phyloP scores from a whole-genome alignment of 2,888 invertebrate species.

The Megamerina dolium region DNA sequence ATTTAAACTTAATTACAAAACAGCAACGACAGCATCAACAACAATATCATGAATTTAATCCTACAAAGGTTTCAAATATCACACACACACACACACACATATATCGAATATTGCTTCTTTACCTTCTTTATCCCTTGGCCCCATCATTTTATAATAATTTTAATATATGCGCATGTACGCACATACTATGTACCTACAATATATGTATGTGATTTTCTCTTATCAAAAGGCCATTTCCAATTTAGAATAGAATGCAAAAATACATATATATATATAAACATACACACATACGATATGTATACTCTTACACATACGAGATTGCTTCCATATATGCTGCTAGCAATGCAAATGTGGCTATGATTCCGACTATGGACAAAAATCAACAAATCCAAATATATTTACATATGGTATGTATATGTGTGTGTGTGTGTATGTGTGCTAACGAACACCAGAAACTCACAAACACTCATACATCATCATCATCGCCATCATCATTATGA shows the following conservation, averaged over 20 bases:
- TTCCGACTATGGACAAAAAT: background rate
- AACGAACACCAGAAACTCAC: too few relatives aligned
- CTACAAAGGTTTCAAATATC: conserved; percentile 22
- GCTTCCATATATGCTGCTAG: conserved; percentile 2
- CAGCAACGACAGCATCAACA: too few relatives aligned
- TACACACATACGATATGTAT: too few relatives aligned
- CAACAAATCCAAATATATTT: background rate
- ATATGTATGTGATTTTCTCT: conserved; percentile 1
- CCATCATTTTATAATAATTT: too few relatives aligned
- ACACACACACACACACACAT: background rate
- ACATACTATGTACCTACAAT: too few relatives aligned
- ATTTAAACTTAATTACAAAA: conserved; percentile 28
- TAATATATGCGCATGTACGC: background rate
- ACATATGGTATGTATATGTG: background rate
- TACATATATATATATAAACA: background rate
- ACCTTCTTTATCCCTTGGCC: too few relatives aligned
- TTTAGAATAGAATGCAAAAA: conserved; percentile 4
- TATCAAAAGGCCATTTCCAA: conserved; percentile 8
- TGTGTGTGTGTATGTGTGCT: background rate
- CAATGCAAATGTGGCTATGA: background rate
- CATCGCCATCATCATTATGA: too few relatives aligned
- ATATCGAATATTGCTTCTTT: background rate
- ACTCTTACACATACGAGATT: too few relatives aligned
- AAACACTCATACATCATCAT: too few relatives aligned
- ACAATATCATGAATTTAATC: too few relatives aligned